Evolutionary conservation across 2,888 invertebrate genomes (phyloP), one percentile per base, ranked within the genome.

Genomic region (Eutolmus rufibarbis): DNA sequence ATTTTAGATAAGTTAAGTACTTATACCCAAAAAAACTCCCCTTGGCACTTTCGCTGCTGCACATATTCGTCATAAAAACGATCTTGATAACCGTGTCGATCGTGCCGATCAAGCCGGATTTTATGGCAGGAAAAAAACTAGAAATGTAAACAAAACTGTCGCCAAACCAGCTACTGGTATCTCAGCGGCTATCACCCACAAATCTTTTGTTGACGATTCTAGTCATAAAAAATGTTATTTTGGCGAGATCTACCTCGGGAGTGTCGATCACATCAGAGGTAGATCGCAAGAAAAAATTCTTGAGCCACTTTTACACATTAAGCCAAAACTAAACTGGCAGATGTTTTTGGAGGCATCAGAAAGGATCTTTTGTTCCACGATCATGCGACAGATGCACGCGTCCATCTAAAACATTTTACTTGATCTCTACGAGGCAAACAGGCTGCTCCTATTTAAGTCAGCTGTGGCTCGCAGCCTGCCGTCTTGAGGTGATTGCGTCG

Each of bases 351-450:
- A 23, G 28, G 66, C 19, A 66, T 23, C 66, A 66, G 66, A 78
- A 82, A 77, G 57, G 57, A 40, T 56, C 81, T 43, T 87, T 81
- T 87, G 87, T 87, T 37, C 79, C 23, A 74, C 66, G 51, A 82
- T 74, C 87, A 76, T 74, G 46, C 56, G 88, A 82, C 88, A 88
- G 88, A 88, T 88, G 86, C 88, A 88, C 88, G 86, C 87, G 87
- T 87, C 87, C 82, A 82, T 77, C 31, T 19, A 74, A 66, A 81
- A 19, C 66, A 23, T 56, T 40, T 74, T 84, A 23, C 66, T 66
- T 57, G 37, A 23, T 79, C 79, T 78, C 28, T 12, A 4, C 19
- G 66, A 23, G 43, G 23, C 81, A 56, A 81, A 56, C 81, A 81
- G 56, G 9, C 51, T 56, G 23, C 56, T 79, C 43, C 66, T 37